These are phyloP conservation scores for Aurelia coerulea DNA, from an alignment of 30 jellyfish, hydroid and myxozoan genomes.

Conservation along the genomic window DNA sequence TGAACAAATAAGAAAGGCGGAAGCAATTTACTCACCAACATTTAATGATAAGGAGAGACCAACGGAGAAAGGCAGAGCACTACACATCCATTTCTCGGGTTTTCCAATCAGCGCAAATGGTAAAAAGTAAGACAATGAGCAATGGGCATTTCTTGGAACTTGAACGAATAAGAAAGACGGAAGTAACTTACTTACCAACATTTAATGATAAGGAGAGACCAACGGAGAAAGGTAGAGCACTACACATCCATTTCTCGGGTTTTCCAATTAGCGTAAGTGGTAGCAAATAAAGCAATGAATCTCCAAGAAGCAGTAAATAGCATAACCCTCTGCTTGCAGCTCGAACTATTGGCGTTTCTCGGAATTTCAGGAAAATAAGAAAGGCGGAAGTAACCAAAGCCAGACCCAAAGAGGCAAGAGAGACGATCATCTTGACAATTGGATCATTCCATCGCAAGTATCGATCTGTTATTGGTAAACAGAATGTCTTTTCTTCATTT, in stretches of 20 bases:
- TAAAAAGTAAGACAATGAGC: slow-evolving; percentile 23
- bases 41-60: slow-evolving; percentile 80
- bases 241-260: slow-evolving; percentile 73
- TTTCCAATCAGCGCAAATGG: slow-evolving; percentile 58
- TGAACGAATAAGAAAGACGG: slow-evolving; percentile 3
- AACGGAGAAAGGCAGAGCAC: slow-evolving; percentile 47
- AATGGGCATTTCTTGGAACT: too few relatives aligned
- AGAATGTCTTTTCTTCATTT: slow-evolving; percentile 26
- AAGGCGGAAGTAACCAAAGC: slow-evolving; percentile 26
- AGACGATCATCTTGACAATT: slow-evolving; percentile 1
- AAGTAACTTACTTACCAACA: slow-evolving; percentile 64
- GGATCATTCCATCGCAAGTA: slow-evolving; percentile 28
- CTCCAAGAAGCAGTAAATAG: slow-evolving; percentile 68
- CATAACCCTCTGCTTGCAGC: slow-evolving; percentile 81
- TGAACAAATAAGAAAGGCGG: slow-evolving; percentile 32
- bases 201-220: slow-evolving; percentile 80
- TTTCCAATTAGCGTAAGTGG: slow-evolving; percentile 57
- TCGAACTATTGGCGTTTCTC: slow-evolving; percentile 71
- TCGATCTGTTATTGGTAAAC: slow-evolving; percentile 26
- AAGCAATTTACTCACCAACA: slow-evolving; percentile 64
- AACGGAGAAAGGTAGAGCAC: slow-evolving; percentile 46
- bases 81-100: slow-evolving; percentile 73
- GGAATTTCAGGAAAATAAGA: slow-evolving; percentile 19
- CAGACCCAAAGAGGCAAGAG: slow-evolving; percentile 40
- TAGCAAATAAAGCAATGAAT: slow-evolving; percentile 30